Conservation (phyloP, 2,113 vertebrate genomes). For the Malurus melanocephalus region DNA sequence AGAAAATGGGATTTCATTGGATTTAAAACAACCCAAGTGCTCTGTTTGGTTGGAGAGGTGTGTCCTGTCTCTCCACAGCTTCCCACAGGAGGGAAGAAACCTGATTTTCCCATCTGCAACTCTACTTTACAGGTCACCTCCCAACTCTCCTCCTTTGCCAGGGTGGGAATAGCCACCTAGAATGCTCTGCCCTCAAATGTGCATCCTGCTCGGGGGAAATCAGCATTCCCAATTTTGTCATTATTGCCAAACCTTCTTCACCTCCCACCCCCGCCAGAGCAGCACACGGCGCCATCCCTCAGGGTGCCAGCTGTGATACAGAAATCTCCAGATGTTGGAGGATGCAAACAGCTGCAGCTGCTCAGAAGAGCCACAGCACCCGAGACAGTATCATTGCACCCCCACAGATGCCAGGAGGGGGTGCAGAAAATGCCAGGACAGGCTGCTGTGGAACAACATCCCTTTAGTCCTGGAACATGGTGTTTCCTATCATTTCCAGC, state of each 20-base stretch:
- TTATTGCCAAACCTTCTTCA: background rate
- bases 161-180: background rate
- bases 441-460: background rate
- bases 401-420: background rate
- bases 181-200: background rate
- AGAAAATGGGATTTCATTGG: background rate
- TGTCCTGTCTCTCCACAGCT: background rate
- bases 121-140: rapidly evolving
- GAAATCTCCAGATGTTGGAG: background rate
- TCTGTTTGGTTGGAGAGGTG: background rate
- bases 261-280: background rate
- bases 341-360: background rate
- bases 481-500: background rate
- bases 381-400: rapidly evolving
- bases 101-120: rapidly evolving
- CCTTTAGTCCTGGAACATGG: background rate
- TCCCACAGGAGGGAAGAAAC: background rate
- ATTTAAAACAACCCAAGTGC: background rate
- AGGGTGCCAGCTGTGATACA: background rate
- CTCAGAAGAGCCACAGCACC: background rate
- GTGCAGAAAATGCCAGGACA: background rate
- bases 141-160: background rate
- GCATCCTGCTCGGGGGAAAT: background rate
- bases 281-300: rapidly evolving
- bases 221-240: background rate